Evolutionary conservation across 2,113 vertebrate species (phyloP).

Genomic region (Tetrao urogallus): DNA sequence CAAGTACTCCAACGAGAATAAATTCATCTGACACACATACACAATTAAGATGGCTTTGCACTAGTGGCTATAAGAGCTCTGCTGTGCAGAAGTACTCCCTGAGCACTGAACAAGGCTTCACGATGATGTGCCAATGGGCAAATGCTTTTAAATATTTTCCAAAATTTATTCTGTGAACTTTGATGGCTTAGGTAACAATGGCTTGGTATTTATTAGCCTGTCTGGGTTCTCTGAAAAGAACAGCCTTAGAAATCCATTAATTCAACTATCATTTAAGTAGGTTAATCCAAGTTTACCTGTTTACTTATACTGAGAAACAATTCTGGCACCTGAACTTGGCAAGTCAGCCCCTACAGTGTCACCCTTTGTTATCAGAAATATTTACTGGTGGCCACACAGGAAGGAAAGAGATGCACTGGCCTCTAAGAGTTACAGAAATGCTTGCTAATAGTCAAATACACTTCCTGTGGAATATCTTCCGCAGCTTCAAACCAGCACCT

Average conservation of each 20-base stretch:
- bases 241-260: background rate
- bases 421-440: background rate
- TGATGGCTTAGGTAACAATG: background rate
- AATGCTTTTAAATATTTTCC: background rate
- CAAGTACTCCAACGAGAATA: background rate
- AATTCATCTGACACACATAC: background rate
- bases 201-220: background rate
- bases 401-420: rapidly evolving
- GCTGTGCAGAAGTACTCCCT: background rate
- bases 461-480: background rate
- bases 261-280: background rate
- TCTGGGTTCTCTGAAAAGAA: background rate
- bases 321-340: background rate
- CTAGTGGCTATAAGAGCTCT: background rate
- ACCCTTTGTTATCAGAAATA: background rate
- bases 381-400: background rate
- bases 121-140: background rate
- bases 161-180: background rate
- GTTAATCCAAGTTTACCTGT: background rate
- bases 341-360: background rate
- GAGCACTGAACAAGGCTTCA: background rate
- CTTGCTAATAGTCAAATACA: background rate
- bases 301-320: background rate
- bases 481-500: background rate
- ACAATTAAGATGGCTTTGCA: background rate